phyloP scores from a whole-genome alignment of 2,888 invertebrate species.

The Amphipoea oculea region DNA sequence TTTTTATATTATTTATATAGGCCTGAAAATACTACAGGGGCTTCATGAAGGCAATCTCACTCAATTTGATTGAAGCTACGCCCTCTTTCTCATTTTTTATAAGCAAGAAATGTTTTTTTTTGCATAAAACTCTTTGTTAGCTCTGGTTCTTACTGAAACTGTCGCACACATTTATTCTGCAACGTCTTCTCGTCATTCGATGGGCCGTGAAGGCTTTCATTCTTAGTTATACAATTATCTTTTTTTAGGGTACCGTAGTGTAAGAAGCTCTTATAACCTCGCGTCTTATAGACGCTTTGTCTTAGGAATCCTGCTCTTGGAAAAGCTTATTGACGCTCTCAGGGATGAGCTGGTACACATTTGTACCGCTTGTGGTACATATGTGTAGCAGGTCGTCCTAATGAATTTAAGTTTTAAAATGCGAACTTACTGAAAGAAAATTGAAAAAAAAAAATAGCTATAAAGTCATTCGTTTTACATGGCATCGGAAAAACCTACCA shows the following conservation, averaged over 20 bases:
- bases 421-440: not conserved
- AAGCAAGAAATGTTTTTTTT: conserved; percentile 6
- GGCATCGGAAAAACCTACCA: too few relatives aligned
- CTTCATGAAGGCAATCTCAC: conserved; percentile 31
- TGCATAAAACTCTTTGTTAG: conserved; percentile 2
- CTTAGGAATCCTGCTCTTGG: not conserved
- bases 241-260: conserved; percentile 6
- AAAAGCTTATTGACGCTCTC: not conserved
- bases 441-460: not conserved
- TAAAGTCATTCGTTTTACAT: too few relatives aligned
- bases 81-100: conserved; percentile 14
- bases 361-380: not conserved
- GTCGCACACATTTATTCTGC: conserved; percentile 20
- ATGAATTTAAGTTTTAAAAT: not conserved
- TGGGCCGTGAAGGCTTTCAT: conserved; percentile 11
- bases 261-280: not conserved
- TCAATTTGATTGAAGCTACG: conserved; percentile 39
- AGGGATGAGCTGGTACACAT: not conserved
- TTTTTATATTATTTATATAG: conserved; percentile 36
- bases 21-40: conserved; percentile 5
- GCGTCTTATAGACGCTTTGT: not conserved
- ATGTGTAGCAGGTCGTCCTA: not conserved
- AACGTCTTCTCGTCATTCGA: conserved; percentile 21
- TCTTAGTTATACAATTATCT: conserved; percentile 23
- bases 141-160: not conserved